Evolutionary conservation across 2,797 vertebrate genomes (phyloP).

Genomic region (Enoplosus armatus): DNA sequence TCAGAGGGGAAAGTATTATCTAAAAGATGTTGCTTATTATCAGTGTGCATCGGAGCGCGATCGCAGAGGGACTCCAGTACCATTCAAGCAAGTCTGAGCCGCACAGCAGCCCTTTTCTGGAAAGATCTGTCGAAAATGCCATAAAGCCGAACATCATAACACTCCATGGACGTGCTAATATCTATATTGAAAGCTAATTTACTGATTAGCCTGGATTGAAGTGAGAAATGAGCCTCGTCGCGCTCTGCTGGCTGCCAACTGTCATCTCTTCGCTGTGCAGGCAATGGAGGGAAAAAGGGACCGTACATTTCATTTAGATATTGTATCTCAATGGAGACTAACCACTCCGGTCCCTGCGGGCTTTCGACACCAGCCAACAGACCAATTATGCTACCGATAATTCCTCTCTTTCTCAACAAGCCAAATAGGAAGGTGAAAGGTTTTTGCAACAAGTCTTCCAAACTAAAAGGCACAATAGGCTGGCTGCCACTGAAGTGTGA

Average conservation of each 20-base stretch:
- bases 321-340: conserved; percentile 25
- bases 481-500: too few relatives aligned
- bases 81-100: conserved; percentile 18
- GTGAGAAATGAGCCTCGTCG: conserved; percentile 60
- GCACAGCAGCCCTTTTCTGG: conserved; percentile 14
- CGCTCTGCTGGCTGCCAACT: conserved; percentile 59
- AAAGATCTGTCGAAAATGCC: conserved; percentile 34
- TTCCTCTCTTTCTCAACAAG: conserved; percentile 4
- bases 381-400: conserved; percentile 11
- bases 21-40: conserved; percentile 33
- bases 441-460: conserved; percentile 3
- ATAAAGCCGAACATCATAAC: conserved; percentile 31
- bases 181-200: conserved; percentile 77
- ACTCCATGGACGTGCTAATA: conserved; percentile 52
- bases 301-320: conserved; percentile 47
- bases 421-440: background rate
- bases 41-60: conserved; percentile 26
- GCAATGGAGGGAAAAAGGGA: conserved; percentile 27
- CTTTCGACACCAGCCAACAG: conserved; percentile 22
- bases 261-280: conserved; percentile 55
- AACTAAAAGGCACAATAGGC: background rate
- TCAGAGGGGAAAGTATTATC: conserved; percentile 10
- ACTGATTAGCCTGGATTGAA: conserved; percentile 72
- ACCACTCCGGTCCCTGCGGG: conserved; percentile 18
- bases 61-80: conserved; percentile 22